Evolutionary conservation across 2,797 vertebrate species (phyloP).

Genomic region (Lerista edwardsae): DNA sequence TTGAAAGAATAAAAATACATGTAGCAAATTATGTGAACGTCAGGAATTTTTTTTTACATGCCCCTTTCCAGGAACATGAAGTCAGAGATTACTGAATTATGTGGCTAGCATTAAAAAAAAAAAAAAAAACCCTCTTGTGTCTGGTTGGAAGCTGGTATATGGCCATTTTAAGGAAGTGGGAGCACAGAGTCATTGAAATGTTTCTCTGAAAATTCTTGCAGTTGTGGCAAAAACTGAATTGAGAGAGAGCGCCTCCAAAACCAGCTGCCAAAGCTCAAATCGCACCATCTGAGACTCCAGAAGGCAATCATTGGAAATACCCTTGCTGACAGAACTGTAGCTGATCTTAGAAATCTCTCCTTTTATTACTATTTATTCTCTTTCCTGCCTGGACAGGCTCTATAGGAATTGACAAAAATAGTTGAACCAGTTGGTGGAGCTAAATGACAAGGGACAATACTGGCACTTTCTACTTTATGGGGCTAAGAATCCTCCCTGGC

Average conservation of each 20-base stretch:
- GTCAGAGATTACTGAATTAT: neutral
- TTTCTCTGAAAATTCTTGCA: conserved; percentile 56
- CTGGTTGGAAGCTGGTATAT: conserved; percentile 33
- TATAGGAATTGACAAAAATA: neutral
- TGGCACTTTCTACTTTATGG: neutral
- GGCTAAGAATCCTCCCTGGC: neutral
- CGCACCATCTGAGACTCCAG: conserved; percentile 59
- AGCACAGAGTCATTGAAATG: conserved; percentile 56
- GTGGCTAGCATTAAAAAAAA: neutral
- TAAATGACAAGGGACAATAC: neutral
- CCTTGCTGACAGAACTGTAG: neutral
- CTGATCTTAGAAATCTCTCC: conserved; percentile 12
- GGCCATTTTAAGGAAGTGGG: conserved; percentile 54
- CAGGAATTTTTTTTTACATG: too few relatives aligned
- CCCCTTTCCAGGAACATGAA: too few relatives aligned
- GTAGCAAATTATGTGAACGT: too few relatives aligned
- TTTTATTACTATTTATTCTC: neutral
- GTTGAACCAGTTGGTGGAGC: neutral
- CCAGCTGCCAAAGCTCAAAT: conserved; percentile 49
- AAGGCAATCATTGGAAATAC: conserved; percentile 35
- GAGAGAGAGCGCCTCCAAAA: conserved; percentile 24
- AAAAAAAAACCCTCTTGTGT: neutral
- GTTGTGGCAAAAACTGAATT: conserved; percentile 29
- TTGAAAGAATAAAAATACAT: too few relatives aligned
- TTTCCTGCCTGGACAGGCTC: conserved; percentile 1